Base-by-base conservation (phyloP, 2,113 vertebrate species). In the Percopsis transmontana region DNA sequence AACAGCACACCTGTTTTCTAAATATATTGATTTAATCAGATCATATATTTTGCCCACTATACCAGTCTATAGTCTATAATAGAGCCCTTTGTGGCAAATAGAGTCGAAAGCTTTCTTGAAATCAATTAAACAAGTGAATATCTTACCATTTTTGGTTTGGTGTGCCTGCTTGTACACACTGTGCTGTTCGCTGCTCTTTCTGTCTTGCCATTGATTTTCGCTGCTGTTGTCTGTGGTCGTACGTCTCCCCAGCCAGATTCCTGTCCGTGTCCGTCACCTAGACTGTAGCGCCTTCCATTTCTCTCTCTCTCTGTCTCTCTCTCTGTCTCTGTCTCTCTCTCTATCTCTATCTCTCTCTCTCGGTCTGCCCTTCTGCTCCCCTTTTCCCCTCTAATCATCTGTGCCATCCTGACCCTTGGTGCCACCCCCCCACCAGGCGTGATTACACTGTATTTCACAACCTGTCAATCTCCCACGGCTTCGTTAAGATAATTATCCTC, bases 401-500 rank as follows among this genome's bases (percentile, higher is more conserved):
- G 7, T 54, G 19, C 21, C 21, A 15, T 3, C 11, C 12, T 56
- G 27, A 33, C 24, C 53, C 14, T 38, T 1, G 12, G 27, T 56
- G 1, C 53, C 14, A 3, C 53, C 24, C 52, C 12, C 24, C 20
- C 18, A 8, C 15, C 7, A 1, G 19, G 20, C 27, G 8, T 27
- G 53, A 33, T 56, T 33, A 24, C 23, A 33, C 15, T 15, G 18
- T 56, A 56, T n/a, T 27, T 56, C 12, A 27, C 16, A 16, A 2
- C 23, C 53, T 56, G 53, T 33, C 53, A 56, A n/a, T 56, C 53
- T 16, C 18, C 8, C 18, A 1, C 12, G 2, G 1, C 4, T 33
- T 33, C 14, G 53, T 56, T 56, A 33, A 56, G 23, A 38, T 56
- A 38, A 56, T 38, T 56, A 20, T 19, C 53, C 23, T 56, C 53